Base-by-base conservation (phyloP, 2,113 vertebrate species). In the Athene noctua region DNA sequence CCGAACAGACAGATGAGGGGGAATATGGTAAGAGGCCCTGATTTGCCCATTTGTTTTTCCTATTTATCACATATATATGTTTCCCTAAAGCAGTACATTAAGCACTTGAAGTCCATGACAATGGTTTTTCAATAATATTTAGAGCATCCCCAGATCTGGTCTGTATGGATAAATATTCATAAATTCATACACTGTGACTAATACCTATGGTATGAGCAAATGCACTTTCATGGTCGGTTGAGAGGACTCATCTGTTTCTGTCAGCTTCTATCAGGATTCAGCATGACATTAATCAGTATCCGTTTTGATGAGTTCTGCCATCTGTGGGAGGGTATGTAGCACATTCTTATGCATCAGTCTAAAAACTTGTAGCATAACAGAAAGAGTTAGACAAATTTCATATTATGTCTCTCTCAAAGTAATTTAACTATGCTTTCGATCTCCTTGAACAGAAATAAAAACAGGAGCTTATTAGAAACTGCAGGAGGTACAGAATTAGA, bases 121-220 rank as follows among this genome's bases (percentile, higher is more conserved):
- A 59, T 86, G 22, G 30, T 25, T 87, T 96, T 96, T 80, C 27
- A 49, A 3, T 73, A 92, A 88, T 62, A 88, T 23, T 72, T 91
- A 90, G 42, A 94, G 47, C 81, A 87, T 88, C 22, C 29, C 62
- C 70, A 63, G 74, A 38, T 93, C 80, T 93, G 70, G 19, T 79
- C 80, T 55, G 46, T 79, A 88, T 66, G 80, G 88, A 88, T 98
- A 97, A 97, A 97, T 96, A 96, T 88, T 95, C 86, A 94, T 94
- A 91, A 72, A 89, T 80, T 74, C 92, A 65, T 16, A 25, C 81
- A 17, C 66, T 92, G 78, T 96, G 84, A 97, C 95, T 95, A 94
- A 96, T 90, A 29, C 18, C 51, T 46, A 59, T 1, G 2, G 25
- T 72, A 62, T 92, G 86, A 93, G 63, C 88, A 96, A 94, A 95